Evolutionary conservation across 1,140 invertebrate genomes (phyloP).

Genomic region (Eubasilissa regina): DNA sequence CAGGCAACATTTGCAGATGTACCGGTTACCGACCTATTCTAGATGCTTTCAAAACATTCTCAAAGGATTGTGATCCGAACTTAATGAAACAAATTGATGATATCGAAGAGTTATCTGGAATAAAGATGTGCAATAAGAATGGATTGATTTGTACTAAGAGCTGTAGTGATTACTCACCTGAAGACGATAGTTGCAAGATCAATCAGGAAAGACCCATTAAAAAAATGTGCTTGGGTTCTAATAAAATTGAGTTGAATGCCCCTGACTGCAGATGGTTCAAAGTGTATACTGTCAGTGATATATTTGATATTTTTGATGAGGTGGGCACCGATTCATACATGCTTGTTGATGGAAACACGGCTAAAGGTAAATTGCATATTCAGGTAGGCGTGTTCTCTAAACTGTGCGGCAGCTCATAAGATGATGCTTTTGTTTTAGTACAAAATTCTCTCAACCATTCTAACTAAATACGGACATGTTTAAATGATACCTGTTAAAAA

Average conservation of each 20-base stretch:
- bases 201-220: conserved; percentile 45
- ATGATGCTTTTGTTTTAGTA: too few species aligned
- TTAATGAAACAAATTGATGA: conserved; percentile 72
- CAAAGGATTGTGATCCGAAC: conserved; percentile 73
- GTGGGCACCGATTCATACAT: conserved; percentile 71
- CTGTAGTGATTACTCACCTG: conserved; percentile 48
- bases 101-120: conserved; percentile 72
- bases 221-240: conserved; percentile 20
- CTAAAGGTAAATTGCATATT: conserved; percentile 73
- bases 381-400: too few species aligned
- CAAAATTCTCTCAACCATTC: too few species aligned
- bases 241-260: conserved; percentile 2
- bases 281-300: conserved; percentile 67
- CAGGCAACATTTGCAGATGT: conserved; percentile 89
- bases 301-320: conserved; percentile 71
- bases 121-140: conserved; percentile 55
- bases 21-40: conserved; percentile 91
- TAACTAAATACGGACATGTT: too few species aligned
- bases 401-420: too few species aligned
- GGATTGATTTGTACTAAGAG: conserved; percentile 49
- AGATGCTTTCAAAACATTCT: conserved; percentile 86
- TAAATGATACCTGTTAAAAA: too few species aligned
- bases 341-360: conserved; percentile 80
- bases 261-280: conserved; percentile 70
- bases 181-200: conserved; percentile 39